Evolutionary conservation across 2,113 vertebrate species (phyloP).

Genomic region (Ophthalmolycus amberensis): DNA sequence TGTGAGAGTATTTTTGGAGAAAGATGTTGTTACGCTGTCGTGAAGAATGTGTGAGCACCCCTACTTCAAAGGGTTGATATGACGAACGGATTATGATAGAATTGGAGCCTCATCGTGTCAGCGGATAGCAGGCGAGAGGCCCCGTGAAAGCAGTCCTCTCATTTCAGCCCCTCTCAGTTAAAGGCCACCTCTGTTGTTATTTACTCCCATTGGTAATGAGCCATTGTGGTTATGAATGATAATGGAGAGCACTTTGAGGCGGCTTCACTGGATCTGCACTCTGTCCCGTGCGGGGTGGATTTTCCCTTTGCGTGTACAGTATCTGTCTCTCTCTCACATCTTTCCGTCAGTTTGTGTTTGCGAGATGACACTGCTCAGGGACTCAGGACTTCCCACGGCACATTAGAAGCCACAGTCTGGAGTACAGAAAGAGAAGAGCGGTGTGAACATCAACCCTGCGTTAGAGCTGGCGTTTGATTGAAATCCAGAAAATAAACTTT

Average conservation of each 20-base stretch:
- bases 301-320: constrained; percentile 4
- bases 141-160: constrained; percentile 35
- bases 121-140: constrained; percentile 36
- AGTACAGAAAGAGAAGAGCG: constrained; percentile 16
- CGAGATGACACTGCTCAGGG: constrained; percentile 13
- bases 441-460: background rate
- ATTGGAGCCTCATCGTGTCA: constrained; percentile 59
- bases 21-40: constrained; percentile 58
- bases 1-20: constrained; percentile 67
- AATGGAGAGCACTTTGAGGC: constrained; percentile 36
- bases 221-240: constrained; percentile 46
- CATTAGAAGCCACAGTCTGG: constrained; percentile 38
- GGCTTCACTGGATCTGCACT: constrained; percentile 39
- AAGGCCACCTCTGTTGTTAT: constrained; percentile 59
- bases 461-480: constrained; percentile 17
- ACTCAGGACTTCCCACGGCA: constrained; percentile 32
- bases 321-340: constrained; percentile 34
- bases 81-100: constrained; percentile 69
- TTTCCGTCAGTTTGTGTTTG: constrained; percentile 34
- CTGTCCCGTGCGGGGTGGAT: constrained; percentile 16
- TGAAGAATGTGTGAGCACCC: constrained; percentile 38
- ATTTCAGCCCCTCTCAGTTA: constrained; percentile 37
- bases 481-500: constrained; percentile 13
- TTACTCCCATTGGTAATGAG: constrained; percentile 53
- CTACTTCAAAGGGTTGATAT: constrained; percentile 60